A percentile compares a stretch with the other conserved stretches of the same genome.
These are phyloP conservation scores for Aelia acuminata DNA, from an alignment of 2,888 invertebrate genomes.

Conservation along the genomic window DNA sequence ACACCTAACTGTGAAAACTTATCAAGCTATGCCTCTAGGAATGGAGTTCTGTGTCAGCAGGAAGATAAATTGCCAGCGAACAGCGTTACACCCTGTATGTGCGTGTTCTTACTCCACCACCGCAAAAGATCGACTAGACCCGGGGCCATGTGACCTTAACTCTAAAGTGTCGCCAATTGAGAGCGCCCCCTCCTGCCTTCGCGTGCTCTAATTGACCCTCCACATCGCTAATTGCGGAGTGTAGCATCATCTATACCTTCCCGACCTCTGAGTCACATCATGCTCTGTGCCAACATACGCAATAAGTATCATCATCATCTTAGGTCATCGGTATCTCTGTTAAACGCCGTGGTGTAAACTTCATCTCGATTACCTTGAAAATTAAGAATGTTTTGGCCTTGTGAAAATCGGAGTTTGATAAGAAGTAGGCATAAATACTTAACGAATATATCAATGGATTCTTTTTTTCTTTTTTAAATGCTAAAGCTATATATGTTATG, in stretches of 20 bases:
- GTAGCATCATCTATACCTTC: conserved; percentile 31
- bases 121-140: neutral
- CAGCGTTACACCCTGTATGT: neutral
- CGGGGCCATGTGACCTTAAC: neutral
- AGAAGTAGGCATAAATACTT: no score
- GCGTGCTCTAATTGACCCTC: conserved; percentile 38
- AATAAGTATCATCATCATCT: neutral
- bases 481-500: no score
- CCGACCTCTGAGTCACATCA: neutral
- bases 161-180: conserved; percentile 31
- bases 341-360: no score
- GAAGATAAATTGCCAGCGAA: neutral
- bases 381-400: no score
- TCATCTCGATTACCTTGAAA: no score
- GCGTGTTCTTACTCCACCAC: neutral
- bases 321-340: neutral
- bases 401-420: no score
- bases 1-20: neutral
- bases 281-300: neutral
- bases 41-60: neutral
- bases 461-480: no score
- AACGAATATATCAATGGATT: no score
- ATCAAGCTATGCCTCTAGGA: neutral
- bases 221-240: neutral
- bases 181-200: neutral